Conservation (phyloP, 2,797 vertebrate species). For the Microctenopoma lineatum region DNA sequence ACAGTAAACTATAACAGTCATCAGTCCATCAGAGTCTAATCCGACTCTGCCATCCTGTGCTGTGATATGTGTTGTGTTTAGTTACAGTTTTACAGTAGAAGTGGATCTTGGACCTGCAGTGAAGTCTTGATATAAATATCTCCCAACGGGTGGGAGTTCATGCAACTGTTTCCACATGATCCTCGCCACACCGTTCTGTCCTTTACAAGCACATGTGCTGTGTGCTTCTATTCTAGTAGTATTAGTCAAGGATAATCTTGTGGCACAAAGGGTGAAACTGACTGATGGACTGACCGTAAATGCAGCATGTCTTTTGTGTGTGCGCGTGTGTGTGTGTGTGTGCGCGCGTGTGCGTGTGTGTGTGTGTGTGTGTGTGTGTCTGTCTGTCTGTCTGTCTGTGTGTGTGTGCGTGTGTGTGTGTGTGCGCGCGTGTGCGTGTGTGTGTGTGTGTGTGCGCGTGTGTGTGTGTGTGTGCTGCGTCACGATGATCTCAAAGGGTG, state of each 20-base stretch:
- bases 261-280: conserved; percentile 25
- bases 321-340: conserved; percentile 10
- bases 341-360: conserved; percentile 8
- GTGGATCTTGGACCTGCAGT: neutral
- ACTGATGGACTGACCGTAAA: conserved; percentile 29
- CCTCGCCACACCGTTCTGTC: conserved; percentile 12
- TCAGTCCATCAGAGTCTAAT: neutral
- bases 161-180: conserved; percentile 41
- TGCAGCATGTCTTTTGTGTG: conserved; percentile 17
- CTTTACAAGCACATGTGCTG: conserved; percentile 40
- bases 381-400: conserved; percentile 6
- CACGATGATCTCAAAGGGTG: conserved; percentile 29
- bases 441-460: conserved; percentile 3
- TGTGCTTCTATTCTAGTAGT: conserved; percentile 22
- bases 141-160: conserved; percentile 10
- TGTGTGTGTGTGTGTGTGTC: conserved; percentile 10
- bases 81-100: neutral
- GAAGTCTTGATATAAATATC: conserved; percentile 8
- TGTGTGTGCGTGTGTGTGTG: conserved; percentile 12
- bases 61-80: neutral
- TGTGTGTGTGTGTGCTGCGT: conserved; percentile 7
- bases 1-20: neutral
- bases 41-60: neutral
- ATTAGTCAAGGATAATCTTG: conserved; percentile 29
- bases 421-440: neutral